These are phyloP conservation scores for Aratinga solstitialis DNA, from an alignment of 2,797 vertebrate species.

Conservation along the genomic window DNA sequence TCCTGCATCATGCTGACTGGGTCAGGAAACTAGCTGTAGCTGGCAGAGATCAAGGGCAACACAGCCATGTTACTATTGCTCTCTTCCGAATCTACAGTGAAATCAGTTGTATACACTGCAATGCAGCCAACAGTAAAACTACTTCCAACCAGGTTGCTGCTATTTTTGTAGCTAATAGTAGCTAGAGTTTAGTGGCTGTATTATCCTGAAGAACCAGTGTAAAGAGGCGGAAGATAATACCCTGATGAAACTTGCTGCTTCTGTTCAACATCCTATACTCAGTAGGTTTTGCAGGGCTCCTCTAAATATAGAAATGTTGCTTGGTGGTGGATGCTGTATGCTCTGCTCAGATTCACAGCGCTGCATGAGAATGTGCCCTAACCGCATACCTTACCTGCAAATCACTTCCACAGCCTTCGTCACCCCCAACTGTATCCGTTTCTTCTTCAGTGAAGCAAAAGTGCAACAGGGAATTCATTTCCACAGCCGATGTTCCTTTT, in stretches of 20 bases:
- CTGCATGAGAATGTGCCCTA: background rate
- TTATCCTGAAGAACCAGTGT: background rate
- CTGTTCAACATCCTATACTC: background rate
- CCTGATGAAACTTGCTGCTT: constrained; percentile 21
- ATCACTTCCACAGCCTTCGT: background rate
- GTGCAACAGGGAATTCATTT: background rate
- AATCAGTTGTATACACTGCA: background rate
- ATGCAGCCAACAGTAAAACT: constrained; percentile 37
- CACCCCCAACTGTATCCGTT: background rate
- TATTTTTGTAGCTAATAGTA: constrained; percentile 24
- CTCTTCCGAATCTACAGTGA: background rate
- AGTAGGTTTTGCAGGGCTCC: background rate
- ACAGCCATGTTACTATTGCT: background rate
- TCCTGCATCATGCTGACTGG: background rate
- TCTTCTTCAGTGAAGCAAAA: background rate
- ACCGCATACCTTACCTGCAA: fast-evolving
- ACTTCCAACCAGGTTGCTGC: constrained; percentile 4
- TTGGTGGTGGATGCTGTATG: background rate
- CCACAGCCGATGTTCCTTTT: background rate
- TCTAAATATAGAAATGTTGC: background rate
- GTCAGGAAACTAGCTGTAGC: background rate
- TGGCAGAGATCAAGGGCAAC: background rate
- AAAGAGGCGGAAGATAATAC: background rate
- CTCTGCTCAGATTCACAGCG: background rate
- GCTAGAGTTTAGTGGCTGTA: background rate